Percentiles rank a stretch among this genome's conserved stretches.
phyloP scores from a whole-genome alignment of 2,888 invertebrate genomes.

The Scaptomyza flava region DNA sequence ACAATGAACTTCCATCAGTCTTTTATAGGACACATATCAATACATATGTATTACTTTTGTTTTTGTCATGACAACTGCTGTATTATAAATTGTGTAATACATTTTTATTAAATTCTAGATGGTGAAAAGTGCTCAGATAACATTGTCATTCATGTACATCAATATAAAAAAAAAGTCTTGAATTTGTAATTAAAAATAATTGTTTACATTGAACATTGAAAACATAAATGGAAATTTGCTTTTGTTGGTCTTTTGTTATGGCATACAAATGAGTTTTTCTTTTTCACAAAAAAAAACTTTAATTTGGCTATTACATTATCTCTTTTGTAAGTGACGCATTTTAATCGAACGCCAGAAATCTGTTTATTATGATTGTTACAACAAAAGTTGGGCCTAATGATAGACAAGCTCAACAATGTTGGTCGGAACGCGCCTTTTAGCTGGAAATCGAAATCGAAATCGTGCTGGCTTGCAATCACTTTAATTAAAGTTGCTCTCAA shows the following conservation, averaged over 20 bases:
- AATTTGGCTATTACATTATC: background rate
- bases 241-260: background rate
- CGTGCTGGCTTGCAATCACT: conserved; percentile 67
- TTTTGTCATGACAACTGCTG: conserved; percentile 60
- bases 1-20: conserved; percentile 64
- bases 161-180: background rate
- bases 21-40: background rate
- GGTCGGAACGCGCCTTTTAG: conserved; percentile 45
- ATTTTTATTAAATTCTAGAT: conserved; percentile 13
- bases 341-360: conserved; percentile 21
- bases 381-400: conserved; percentile 39
- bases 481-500: conserved; percentile 69
- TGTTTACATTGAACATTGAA: background rate
- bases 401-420: conserved; percentile 47
- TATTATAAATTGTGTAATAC: conserved; percentile 38
- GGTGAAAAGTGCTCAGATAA: background rate
- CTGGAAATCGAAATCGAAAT: conserved; percentile 54
- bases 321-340: conserved; percentile 13
- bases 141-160: background rate
- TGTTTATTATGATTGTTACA: conserved; percentile 27
- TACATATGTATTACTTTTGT: background rate
- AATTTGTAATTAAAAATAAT: conserved; percentile 2
- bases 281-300: background rate
- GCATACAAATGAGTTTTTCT: background rate
- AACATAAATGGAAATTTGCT: background rate